Percentiles rank a stretch among this genome's conserved stretches.
Conservation (phyloP, 2,888 invertebrate genomes). For the Leucania comma region DNA sequence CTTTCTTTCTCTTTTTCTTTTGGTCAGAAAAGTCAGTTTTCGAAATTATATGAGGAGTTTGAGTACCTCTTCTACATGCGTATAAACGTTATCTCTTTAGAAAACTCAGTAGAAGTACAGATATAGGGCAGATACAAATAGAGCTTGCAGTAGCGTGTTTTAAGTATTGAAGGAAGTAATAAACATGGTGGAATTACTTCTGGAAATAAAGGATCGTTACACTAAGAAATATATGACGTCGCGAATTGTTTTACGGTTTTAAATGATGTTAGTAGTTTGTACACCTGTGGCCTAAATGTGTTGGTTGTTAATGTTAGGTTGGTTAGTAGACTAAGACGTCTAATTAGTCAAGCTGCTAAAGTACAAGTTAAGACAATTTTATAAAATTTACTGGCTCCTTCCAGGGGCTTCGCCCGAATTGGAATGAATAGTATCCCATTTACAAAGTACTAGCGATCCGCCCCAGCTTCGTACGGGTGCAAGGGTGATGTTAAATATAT, state of each 20-base stretch:
- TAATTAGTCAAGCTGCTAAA: neutral
- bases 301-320: neutral
- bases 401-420: too few relatives aligned
- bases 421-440: too few relatives aligned
- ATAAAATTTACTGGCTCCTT: too few relatives aligned
- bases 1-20: too few relatives aligned
- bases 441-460: too few relatives aligned
- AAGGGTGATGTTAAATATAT: too few relatives aligned
- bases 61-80: too few relatives aligned
- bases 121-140: constrained; percentile 49
- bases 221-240: constrained; percentile 32
- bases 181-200: constrained; percentile 42
- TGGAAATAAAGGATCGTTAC: constrained; percentile 41
- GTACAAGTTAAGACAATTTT: too few relatives aligned
- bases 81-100: neutral
- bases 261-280: constrained; percentile 20
- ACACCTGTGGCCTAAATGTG: constrained; percentile 40
- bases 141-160: constrained; percentile 24
- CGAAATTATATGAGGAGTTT: too few relatives aligned
- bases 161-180: constrained; percentile 48
- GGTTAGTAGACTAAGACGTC: neutral
- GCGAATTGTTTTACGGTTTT: constrained; percentile 35
- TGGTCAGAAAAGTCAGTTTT: too few relatives aligned
- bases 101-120: neutral
- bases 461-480: too few relatives aligned